phyloP scores from a whole-genome alignment of 2,113 vertebrate species.

The Callorhinus ursinus region DNA sequence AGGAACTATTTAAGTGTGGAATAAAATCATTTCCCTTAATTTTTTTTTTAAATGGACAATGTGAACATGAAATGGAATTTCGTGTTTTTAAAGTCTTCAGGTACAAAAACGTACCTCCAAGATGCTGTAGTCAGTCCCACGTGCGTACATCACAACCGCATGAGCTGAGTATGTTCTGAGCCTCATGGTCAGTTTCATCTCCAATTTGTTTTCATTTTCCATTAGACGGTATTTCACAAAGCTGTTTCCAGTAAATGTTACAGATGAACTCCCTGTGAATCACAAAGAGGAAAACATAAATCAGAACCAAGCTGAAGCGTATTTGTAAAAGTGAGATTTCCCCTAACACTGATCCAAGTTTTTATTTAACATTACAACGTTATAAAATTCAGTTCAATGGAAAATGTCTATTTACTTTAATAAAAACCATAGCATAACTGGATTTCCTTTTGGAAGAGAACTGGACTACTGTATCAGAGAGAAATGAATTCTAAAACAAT shows the following conservation, averaged over 20 bases:
- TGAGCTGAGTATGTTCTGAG: constrained; percentile 94
- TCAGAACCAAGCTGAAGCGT: constrained; percentile 48
- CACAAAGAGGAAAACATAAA: constrained; percentile 40
- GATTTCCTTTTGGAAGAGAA: not conserved
- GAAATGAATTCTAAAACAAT: constrained; percentile 5
- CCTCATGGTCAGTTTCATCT: constrained; percentile 95
- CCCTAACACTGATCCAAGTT: not conserved
- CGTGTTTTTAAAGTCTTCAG: not conserved
- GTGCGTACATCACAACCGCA: constrained; percentile 96
- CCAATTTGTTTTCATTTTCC: constrained; percentile 97
- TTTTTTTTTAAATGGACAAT: not conserved
- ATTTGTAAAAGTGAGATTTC: not conserved
- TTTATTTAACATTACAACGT: not conserved
- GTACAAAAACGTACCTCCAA: constrained; percentile 89
- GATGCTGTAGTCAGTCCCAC: constrained; percentile 98
- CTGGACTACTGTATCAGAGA: not conserved
- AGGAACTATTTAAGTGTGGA: not conserved
- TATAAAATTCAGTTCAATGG: not conserved
- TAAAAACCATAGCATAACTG: not conserved
- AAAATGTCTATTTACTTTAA: not conserved
- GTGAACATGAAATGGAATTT: not conserved
- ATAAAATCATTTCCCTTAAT: not conserved
- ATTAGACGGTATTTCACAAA: constrained; percentile 95
- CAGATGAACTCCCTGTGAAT: constrained; percentile 86
- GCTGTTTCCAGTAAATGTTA: constrained; percentile 95